phyloP scores from a whole-genome alignment of 1,140 invertebrate species.

The Drosophila ercepeae region DNA sequence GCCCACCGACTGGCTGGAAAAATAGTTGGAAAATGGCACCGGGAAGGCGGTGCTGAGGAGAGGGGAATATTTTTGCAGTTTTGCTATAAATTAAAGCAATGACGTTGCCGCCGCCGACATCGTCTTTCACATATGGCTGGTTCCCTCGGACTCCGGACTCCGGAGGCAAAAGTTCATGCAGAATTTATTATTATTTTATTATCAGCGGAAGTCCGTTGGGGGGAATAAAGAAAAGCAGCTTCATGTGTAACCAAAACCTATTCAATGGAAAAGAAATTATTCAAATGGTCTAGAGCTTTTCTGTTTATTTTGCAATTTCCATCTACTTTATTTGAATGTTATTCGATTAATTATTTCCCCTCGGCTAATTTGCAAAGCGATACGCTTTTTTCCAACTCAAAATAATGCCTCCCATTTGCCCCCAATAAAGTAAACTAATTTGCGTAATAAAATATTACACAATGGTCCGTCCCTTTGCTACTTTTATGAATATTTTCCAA shows the following conservation, averaged over 20 bases:
- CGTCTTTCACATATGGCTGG: constrained; percentile 61
- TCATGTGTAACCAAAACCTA: constrained; percentile 12
- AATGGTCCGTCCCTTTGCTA: not conserved
- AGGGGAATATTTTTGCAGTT: constrained; percentile 57
- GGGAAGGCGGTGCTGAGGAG: constrained; percentile 2
- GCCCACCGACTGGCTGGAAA: constrained; percentile 21
- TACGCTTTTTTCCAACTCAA: not conserved
- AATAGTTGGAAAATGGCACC: constrained; percentile 18
- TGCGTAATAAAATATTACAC: not conserved
- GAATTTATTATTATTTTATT: constrained; percentile 74
- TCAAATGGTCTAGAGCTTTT: no score
- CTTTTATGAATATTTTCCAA: constrained; percentile 46
- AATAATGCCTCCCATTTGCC: no score
- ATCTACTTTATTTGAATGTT: not conserved
- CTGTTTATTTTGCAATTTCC: not conserved
- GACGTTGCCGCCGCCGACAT: constrained; percentile 35
- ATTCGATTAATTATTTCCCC: not conserved
- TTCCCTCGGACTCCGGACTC: constrained; percentile 10
- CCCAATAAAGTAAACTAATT: not conserved
- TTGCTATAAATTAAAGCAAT: constrained; percentile 69
- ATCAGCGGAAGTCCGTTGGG: constrained; percentile 44
- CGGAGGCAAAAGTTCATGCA: constrained; percentile 54
- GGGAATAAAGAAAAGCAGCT: constrained; percentile 19
- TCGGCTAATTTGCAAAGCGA: not conserved
- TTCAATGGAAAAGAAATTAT: not conserved